Percentiles rank a stretch among this genome's conserved stretches.
phyloP scores from a whole-genome alignment of 92 coral and sea anemone genomes.

The Pocillopora grandis region DNA sequence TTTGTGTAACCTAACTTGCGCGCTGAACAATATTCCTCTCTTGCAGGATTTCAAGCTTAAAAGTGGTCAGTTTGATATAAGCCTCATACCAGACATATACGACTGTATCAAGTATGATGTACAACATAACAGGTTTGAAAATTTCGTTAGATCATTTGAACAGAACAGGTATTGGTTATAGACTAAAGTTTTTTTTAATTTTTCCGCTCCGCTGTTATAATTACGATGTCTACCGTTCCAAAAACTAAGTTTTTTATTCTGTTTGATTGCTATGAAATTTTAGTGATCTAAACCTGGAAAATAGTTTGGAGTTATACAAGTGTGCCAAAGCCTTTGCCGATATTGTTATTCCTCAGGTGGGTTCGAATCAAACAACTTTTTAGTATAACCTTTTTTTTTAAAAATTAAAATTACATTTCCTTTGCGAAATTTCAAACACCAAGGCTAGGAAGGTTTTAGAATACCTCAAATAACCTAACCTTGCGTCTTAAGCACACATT shows the following conservation, averaged over 20 bases:
- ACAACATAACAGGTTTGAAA: slow-evolving; percentile 83
- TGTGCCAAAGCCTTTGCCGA: slow-evolving; percentile 96
- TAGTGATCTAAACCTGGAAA: slow-evolving; percentile 74
- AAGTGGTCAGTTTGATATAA: slow-evolving; percentile 89
- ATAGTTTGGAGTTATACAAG: slow-evolving; percentile 81
- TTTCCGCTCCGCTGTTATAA: no score
- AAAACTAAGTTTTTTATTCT: neutral
- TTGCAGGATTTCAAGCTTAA: slow-evolving; percentile 83
- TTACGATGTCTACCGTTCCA: neutral
- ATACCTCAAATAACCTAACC: no score
- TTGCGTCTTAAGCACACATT: no score
- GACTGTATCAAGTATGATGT: slow-evolving; percentile 95
- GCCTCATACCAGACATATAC: slow-evolving; percentile 94
- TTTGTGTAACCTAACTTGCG: neutral
- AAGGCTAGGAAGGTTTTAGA: no score
- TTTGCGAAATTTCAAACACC: no score
- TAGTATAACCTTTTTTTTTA: no score
- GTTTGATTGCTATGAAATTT: neutral
- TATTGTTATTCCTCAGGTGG: slow-evolving; percentile 96
- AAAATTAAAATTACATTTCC: no score
- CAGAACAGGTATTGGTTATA: no score
- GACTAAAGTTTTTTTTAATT: neutral
- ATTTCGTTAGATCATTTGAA: neutral
- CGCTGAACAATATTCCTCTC: neutral
- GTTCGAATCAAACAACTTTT: neutral